phyloP scores from a whole-genome alignment of 1,140 invertebrate genomes.

The Drepana arcuata region DNA sequence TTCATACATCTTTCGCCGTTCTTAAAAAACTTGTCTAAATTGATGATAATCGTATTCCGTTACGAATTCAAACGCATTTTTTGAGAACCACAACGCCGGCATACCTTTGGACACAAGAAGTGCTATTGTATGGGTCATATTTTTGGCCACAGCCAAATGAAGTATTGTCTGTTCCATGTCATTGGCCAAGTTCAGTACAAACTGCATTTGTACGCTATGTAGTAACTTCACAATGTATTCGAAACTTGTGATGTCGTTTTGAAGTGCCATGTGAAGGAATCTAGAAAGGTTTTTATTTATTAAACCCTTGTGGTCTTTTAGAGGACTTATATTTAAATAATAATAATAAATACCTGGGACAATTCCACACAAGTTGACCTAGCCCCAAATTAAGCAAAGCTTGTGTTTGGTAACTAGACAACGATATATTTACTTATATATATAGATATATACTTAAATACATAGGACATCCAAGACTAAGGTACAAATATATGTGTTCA shows the following conservation, averaged over 20 bases:
- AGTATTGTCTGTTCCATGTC: slow-evolving; percentile 42
- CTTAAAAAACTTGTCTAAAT: too few relatives aligned
- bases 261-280: slow-evolving; percentile 54
- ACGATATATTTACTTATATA: neutral
- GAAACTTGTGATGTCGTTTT: slow-evolving; percentile 40
- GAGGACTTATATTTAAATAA: too few relatives aligned
- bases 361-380: neutral
- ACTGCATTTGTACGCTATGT: slow-evolving; percentile 34
- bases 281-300: slow-evolving; percentile 15
- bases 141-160: slow-evolving; percentile 43
- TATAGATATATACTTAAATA: neutral
- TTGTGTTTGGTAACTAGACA: too few relatives aligned
- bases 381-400: neutral
- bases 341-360: neutral
- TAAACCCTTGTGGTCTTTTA: neutral
- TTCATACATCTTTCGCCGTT: too few relatives aligned
- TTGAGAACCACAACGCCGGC: neutral
- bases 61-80: neutral
- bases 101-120: slow-evolving; percentile 49
- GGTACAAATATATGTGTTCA: too few relatives aligned
- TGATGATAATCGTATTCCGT: too few relatives aligned
- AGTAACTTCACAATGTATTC: slow-evolving; percentile 56
- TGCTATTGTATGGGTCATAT: slow-evolving; percentile 26
- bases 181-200: slow-evolving; percentile 31
- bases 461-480: too few relatives aligned